A percentile compares a stretch with the other conserved stretches of the same genome.
Conservation (phyloP, 2,888 invertebrate genomes). For the Lepidochrysops patricia region DNA sequence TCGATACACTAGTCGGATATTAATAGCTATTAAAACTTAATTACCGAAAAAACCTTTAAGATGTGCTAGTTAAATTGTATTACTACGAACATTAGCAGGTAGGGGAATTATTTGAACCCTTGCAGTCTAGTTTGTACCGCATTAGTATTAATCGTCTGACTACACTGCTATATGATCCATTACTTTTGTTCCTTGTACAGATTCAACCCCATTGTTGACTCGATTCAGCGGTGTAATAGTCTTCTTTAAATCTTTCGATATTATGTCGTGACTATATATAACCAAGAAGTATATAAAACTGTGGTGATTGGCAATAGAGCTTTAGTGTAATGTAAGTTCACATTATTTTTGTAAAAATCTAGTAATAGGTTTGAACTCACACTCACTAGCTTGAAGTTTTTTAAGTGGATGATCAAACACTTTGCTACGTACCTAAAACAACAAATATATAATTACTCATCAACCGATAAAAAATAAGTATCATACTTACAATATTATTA, state of each 20-base stretch:
- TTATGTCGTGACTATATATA: slow-evolving; percentile 13
- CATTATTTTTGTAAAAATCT: too few relatives aligned
- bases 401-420: neutral
- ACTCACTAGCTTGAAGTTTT: too few relatives aligned
- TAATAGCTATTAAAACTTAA: too few relatives aligned
- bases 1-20: too few relatives aligned
- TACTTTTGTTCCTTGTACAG: slow-evolving; percentile 25
- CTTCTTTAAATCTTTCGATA: slow-evolving; percentile 16
- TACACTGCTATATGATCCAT: slow-evolving; percentile 16
- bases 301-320: too few relatives aligned
- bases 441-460: neutral
- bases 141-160: neutral
- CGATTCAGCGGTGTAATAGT: slow-evolving; percentile 20
- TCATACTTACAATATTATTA: too few relatives aligned
- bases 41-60: neutral
- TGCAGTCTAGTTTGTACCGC: slow-evolving; percentile 4
- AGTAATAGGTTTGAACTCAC: neutral
- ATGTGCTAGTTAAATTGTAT: neutral
- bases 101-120: neutral
- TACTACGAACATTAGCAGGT: neutral
- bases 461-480: slow-evolving; percentile 12
- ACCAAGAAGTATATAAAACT: too few relatives aligned
- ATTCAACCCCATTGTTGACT: slow-evolving; percentile 27
- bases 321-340: too few relatives aligned
- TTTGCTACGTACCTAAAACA: neutral